Percentiles rank a stretch among this genome's conserved stretches.
Evolutionary conservation across 2,113 vertebrate species (phyloP).

Genomic region (Cervus canadensis): DNA sequence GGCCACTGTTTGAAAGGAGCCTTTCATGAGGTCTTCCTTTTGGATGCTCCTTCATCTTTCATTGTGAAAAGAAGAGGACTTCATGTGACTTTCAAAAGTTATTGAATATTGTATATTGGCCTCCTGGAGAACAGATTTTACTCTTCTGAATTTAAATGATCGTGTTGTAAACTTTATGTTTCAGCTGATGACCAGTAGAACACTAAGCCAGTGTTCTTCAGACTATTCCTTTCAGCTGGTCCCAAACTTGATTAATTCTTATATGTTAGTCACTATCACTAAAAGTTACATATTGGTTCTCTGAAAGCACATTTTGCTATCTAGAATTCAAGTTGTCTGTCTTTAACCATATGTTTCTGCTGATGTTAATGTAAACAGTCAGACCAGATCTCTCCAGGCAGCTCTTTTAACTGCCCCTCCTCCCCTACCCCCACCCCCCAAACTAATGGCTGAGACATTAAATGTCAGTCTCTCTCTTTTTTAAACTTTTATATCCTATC

Average conservation of each 20-base stretch:
- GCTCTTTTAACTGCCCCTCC: not conserved
- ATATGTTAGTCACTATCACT: not conserved
- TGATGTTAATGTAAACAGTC: not conserved
- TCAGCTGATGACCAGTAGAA: not conserved
- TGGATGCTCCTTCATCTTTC: not conserved
- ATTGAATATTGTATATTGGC: not conserved
- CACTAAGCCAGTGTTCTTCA: not conserved
- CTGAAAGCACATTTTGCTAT: not conserved
- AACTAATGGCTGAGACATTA: not conserved
- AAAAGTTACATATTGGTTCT: not conserved
- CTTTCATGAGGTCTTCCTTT: conserved; percentile 23
- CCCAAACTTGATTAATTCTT: conserved; percentile 5
- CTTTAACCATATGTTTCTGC: not conserved
- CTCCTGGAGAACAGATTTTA: conserved; percentile 31
- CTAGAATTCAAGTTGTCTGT: not conserved
- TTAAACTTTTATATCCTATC: not conserved
- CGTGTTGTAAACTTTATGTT: conserved; percentile 12
- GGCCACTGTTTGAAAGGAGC: conserved; percentile 36
- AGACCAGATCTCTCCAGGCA: not conserved
- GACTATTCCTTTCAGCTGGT: not conserved
- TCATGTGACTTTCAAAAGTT: not conserved
- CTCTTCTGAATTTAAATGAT: not conserved
- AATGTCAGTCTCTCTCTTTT: not conserved
- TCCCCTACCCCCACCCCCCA: not conserved
- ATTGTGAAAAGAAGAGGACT: conserved; percentile 6